phyloP scores from a whole-genome alignment of 92 coral and sea anemone species.

The Montipora capitata region DNA sequence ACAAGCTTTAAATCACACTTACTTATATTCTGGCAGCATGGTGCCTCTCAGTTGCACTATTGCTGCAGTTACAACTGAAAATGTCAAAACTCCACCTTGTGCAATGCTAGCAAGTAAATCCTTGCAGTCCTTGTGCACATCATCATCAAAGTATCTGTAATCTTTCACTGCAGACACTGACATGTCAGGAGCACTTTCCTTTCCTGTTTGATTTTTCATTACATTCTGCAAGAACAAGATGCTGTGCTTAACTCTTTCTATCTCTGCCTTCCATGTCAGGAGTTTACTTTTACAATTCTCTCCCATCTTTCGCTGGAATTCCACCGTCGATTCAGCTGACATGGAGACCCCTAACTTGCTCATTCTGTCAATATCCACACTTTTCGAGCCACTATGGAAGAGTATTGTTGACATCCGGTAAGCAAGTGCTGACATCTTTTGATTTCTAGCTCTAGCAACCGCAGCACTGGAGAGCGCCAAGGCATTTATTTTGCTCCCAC shows the following conservation, averaged over 20 bases:
- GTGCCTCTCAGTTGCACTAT: no score
- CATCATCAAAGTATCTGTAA: no score
- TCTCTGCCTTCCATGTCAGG: no score
- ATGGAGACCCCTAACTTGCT: not conserved
- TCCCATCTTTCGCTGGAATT: constrained; percentile 64
- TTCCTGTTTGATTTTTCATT: no score
- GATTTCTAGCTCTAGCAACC: constrained; percentile 65
- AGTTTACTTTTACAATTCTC: no score
- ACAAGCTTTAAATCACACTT: not conserved
- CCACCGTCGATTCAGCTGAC: constrained; percentile 34
- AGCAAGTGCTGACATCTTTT: constrained; percentile 66
- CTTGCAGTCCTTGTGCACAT: no score
- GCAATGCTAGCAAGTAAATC: not conserved
- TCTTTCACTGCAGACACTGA: no score
- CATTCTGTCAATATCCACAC: constrained; percentile 48
- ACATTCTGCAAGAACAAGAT: no score
- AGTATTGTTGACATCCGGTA: no score
- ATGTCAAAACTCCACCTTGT: not conserved
- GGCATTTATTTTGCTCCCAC: constrained; percentile 28
- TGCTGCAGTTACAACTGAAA: no score
- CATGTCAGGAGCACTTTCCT: no score
- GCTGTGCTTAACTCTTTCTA: no score
- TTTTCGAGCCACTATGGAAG: constrained; percentile 8
- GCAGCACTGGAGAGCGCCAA: constrained; percentile 60
- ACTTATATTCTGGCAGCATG: not conserved